A percentile compares a stretch with the other conserved stretches of the same genome.
Conservation (phyloP, 1,140 invertebrate genomes). For the Drosophila tani region DNA sequence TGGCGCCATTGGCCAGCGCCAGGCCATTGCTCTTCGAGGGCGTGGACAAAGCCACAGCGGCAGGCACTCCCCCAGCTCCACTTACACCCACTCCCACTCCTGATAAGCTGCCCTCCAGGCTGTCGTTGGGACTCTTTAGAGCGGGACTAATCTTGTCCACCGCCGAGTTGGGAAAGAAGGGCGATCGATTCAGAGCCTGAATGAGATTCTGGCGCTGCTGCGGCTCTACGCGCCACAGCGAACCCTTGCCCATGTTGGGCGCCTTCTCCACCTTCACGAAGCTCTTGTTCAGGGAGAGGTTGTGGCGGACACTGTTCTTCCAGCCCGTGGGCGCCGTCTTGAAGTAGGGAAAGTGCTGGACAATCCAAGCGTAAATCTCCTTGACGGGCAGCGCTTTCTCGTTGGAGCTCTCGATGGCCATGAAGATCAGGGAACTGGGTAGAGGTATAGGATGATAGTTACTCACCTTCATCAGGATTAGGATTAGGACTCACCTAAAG, state of each 20-base stretch:
- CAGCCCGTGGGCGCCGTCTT: constrained; percentile 97
- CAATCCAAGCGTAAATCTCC: constrained; percentile 99
- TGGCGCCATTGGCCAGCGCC: constrained; percentile 45
- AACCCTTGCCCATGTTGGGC: constrained; percentile 96
- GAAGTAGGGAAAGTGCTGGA: constrained; percentile 98
- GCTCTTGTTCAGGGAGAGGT: constrained; percentile 98
- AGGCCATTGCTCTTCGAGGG: constrained; percentile 57
- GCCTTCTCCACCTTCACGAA: constrained; percentile 98
- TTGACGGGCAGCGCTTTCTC: constrained; percentile 96
- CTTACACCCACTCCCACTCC: not conserved
- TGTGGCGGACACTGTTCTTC: constrained; percentile 99
- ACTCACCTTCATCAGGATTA: too few species aligned
- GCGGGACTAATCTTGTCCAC: constrained; percentile 79
- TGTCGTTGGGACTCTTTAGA: constrained; percentile 70
- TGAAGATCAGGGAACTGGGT: constrained; percentile 96
- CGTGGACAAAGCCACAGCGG: constrained; percentile 38
- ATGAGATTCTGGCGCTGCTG: constrained; percentile 94
- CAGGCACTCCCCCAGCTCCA: not conserved
- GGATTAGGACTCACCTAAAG: constrained; percentile 65
- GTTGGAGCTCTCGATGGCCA: constrained; percentile 97
- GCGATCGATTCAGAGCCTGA: constrained; percentile 93
- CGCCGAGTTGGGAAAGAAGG: constrained; percentile 90
- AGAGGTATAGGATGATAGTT: too few species aligned
- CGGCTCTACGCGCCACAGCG: constrained; percentile 97
- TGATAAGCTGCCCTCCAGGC: constrained; percentile 36